Evolutionary conservation across 2,888 invertebrate species (phyloP).

Genomic region (Drosophila siamana): DNA sequence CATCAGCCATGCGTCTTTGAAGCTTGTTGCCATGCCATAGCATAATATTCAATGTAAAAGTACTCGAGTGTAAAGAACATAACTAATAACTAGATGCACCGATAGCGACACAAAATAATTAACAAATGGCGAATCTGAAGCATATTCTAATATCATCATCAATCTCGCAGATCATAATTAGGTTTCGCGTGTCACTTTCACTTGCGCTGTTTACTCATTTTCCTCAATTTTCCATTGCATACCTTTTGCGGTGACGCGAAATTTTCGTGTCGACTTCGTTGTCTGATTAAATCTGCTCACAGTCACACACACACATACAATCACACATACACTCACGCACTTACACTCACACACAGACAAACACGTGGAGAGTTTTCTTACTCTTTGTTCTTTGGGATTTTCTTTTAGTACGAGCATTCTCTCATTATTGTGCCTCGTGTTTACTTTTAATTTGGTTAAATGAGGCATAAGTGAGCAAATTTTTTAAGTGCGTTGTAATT

Average conservation of each 20-base stretch:
- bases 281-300: conserved; percentile 65
- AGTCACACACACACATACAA: conserved; percentile 16
- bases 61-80: conserved; percentile 9
- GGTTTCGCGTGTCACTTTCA: conserved; percentile 64
- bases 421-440: conserved; percentile 59
- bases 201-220: conserved; percentile 42
- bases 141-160: conserved; percentile 12
- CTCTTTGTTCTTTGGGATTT: conserved; percentile 20
- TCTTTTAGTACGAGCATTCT: conserved; percentile 8
- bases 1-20: conserved; percentile 60
- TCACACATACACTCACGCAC: conserved; percentile 11
- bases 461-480: conserved; percentile 76
- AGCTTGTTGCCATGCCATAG: conserved; percentile 52
- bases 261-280: conserved; percentile 33
- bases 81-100: background rate
- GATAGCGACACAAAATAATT: background rate
- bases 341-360: conserved; percentile 7
- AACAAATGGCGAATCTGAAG: background rate
- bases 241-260: conserved; percentile 68
- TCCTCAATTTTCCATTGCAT: conserved; percentile 67
- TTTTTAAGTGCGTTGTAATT: conserved; percentile 77
- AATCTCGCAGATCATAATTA: conserved; percentile 18
- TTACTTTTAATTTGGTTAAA: conserved; percentile 81
- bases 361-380: conserved; percentile 19
- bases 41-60: conserved; percentile 33